phyloP scores from a whole-genome alignment of 2,888 invertebrate species.

The Geotrupes spiniger region DNA sequence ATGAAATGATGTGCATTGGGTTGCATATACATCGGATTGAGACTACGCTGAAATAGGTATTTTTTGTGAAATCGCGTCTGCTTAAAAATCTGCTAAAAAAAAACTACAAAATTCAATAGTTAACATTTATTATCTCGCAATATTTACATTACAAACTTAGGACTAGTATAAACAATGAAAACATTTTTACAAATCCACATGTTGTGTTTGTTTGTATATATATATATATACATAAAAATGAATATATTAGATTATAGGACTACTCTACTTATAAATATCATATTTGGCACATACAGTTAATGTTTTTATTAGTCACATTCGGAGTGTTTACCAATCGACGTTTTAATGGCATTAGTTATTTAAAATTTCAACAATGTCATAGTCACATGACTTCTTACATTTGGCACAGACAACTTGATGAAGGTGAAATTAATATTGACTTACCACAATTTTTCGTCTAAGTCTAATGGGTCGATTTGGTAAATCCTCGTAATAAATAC shows the following conservation, averaged over 20 bases:
- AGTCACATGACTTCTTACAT: no score
- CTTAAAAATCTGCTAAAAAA: no score
- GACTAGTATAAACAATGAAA: conserved; percentile 16
- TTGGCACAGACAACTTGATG: no score
- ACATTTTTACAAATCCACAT: conserved; percentile 8
- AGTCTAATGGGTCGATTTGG: no score
- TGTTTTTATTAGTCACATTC: neutral
- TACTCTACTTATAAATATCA: conserved; percentile 6
- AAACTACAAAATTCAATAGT: no score
- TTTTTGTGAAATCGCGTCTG: no score
- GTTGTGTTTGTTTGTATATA: neutral
- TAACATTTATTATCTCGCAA: conserved; percentile 15
- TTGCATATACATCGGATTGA: no score
- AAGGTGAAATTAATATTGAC: no score
- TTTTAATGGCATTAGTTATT: conserved; percentile 1
- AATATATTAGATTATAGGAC: conserved; percentile 3
- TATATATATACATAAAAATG: conserved; percentile 2
- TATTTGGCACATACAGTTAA: conserved; percentile 15
- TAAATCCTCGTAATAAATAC: neutral
- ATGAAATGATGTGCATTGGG: no score
- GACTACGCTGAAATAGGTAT: no score
- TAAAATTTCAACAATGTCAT: no score
- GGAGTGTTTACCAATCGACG: neutral
- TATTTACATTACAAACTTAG: conserved; percentile 15
- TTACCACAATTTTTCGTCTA: no score